Evolutionary conservation across 2,888 invertebrate species (phyloP), one percentile per base, ranked within the genome.

Genomic region (Acrocyrtus sp.): DNA sequence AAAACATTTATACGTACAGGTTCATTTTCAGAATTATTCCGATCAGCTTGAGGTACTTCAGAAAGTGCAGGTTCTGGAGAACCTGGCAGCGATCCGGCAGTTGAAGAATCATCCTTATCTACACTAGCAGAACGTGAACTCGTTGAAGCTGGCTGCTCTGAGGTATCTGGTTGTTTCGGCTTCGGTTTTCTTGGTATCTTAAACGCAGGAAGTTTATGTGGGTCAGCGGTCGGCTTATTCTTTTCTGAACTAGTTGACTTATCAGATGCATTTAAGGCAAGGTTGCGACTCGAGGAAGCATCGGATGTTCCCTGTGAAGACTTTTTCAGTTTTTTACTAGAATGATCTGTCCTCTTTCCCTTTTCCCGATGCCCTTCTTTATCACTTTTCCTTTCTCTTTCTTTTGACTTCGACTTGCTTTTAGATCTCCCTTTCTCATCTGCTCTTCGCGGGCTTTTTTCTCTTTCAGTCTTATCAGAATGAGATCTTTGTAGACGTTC

Each of bases 61-160:
- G 72, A 58, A 1, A 72, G 51, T 19, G 72, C 72, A 43, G 72
- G 72, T 26, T 72, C 72, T 15, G 72, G 72, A 5, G 65, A 65
- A 1, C 45, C 58, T 3, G 70, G 70, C n/a, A n/a, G n/a, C n/a
- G n/a, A n/a, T n/a, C n/a, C n/a, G 12, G 72, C 65, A 3, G 65
- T 58, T 8, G 27, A 19, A 19, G 54, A 62, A 2, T 61, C 53
- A 8, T 72, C 58, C 19, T 69, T 58, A 2, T 48, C 34, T 10
- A 3, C 34, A 5, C 12, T 34, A 24, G 26, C 27, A 19, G 47
- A 1, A 5, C 12, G 6, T 8, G 1, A 22, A 17, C 15, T 68
- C 53, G 1, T 10, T 12, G 21, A n/a, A 45, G 8, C 26, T 24
- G 24, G 45, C 19, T 3, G 15, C 1, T n/a, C 10, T 43, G 57